A percentile compares a stretch with the other conserved stretches of the same genome.
Conservation (phyloP, 23 tunicate genomes). For the Pegea sp. region DNA sequence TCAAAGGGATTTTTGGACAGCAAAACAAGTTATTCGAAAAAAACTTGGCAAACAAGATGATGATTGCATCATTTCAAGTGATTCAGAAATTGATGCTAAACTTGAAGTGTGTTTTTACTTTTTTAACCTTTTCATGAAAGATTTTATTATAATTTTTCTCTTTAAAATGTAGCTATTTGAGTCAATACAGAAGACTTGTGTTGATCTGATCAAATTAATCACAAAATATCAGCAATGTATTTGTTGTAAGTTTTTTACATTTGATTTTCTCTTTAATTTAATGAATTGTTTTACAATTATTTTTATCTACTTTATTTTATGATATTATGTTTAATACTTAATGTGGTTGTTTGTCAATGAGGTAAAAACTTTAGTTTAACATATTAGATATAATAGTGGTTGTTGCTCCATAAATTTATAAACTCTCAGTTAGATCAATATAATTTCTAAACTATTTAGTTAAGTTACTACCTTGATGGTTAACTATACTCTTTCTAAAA, state of each 20-base stretch:
- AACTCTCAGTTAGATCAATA: too few relatives aligned
- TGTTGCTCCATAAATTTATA: too few relatives aligned
- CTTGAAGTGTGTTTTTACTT: constrained; percentile 14
- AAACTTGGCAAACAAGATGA: constrained; percentile 78
- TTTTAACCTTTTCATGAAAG: too few relatives aligned
- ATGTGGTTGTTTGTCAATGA: too few relatives aligned
- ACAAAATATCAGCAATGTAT: constrained; percentile 66
- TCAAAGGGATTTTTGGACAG: constrained; percentile 86
- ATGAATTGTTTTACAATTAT: not conserved
- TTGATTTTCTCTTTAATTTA: not conserved
- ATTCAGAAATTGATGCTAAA: constrained; percentile 64
- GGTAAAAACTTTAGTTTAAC: too few relatives aligned
- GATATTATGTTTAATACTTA: too few relatives aligned
- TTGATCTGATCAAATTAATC: constrained; percentile 33
- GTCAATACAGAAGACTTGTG: constrained; percentile 67
- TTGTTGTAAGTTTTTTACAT: constrained; percentile 37
- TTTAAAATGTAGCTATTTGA: constrained; percentile 39
- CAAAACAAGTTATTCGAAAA: constrained; percentile 74
- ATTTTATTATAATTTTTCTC: too few relatives aligned
- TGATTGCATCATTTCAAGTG: constrained; percentile 52
- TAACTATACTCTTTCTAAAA: too few relatives aligned
- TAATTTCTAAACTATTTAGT: too few relatives aligned
- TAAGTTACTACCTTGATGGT: too few relatives aligned
- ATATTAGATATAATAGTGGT: too few relatives aligned
- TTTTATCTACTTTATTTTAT: too few relatives aligned